Conservation (phyloP, 1,140 invertebrate species). For the Chymomyza costata region DNA sequence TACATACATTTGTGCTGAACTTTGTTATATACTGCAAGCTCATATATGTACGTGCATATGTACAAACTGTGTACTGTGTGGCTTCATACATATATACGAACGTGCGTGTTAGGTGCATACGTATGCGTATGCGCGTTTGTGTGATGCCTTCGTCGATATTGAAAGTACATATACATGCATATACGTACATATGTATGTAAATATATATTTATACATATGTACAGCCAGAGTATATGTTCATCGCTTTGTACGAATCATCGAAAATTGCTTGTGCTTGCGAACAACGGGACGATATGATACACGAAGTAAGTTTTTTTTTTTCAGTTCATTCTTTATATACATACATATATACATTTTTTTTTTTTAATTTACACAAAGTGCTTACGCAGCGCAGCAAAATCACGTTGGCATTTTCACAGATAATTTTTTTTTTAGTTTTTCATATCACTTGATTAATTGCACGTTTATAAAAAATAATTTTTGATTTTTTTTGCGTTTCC, state of each 20-base stretch:
- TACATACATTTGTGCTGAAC: conserved; percentile 66
- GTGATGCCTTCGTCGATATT: conserved; percentile 71
- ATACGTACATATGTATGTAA: conserved; percentile 9
- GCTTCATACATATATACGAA: conserved; percentile 33
- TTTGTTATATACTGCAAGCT: conserved; percentile 58
- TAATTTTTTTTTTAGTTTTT: conserved; percentile 48
- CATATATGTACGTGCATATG: conserved; percentile 18
- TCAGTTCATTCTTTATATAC: conserved; percentile 54
- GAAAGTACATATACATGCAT: conserved; percentile 54
- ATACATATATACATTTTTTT: conserved; percentile 21
- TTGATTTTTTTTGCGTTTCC: conserved; percentile 51
- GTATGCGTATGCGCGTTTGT: conserved; percentile 59
- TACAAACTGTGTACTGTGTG: too few species aligned
- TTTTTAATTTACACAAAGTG: conserved; percentile 16
- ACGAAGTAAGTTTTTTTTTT: conserved; percentile 54
- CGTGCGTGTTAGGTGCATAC: conserved; percentile 33
- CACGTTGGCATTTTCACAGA: conserved; percentile 36
- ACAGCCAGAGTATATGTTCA: conserved; percentile 28
- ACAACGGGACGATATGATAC: conserved; percentile 65
- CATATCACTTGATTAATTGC: conserved; percentile 42
- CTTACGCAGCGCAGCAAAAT: too few species aligned
- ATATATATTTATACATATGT: conserved; percentile 4
- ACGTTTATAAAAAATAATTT: conserved; percentile 50
- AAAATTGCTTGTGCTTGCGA: conserved; percentile 58
- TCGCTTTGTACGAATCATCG: conserved; percentile 38